These are phyloP conservation scores for Aproaerema taeniolella DNA, from an alignment of 2,888 invertebrate species.

Conservation along the genomic window DNA sequence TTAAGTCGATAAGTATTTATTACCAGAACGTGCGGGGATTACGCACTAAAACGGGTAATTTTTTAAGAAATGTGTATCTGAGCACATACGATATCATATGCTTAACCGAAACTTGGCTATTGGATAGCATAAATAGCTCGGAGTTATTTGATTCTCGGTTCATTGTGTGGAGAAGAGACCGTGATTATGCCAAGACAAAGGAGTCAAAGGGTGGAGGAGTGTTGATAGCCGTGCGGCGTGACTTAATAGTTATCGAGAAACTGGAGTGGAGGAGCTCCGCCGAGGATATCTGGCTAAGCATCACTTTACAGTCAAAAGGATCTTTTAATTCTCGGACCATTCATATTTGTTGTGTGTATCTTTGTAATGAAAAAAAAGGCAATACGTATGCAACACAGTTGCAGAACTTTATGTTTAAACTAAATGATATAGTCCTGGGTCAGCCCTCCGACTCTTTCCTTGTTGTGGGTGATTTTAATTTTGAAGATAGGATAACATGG, in stretches of 20 bases:
- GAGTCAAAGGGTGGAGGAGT: background rate
- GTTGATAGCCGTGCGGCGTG: background rate
- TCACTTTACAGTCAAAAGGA: background rate
- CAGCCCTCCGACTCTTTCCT: background rate
- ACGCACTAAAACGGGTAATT: constrained; percentile 4
- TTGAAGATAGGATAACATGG: background rate
- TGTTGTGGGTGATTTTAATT: background rate
- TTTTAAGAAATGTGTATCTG: constrained; percentile 5
- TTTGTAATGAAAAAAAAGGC: background rate
- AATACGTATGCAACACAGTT: background rate
- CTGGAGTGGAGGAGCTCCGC: background rate
- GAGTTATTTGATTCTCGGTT: background rate
- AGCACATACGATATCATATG: constrained; percentile 1
- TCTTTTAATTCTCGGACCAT: background rate
- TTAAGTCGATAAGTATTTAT: background rate
- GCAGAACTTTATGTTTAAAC: background rate
- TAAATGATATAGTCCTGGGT: background rate
- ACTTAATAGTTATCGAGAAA: background rate
- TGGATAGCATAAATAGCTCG: background rate
- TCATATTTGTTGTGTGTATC: background rate
- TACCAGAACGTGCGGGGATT: background rate
- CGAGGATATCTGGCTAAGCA: background rate
- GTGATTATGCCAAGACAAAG: background rate
- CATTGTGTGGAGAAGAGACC: background rate
- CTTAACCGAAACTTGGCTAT: constrained; percentile 3